Evolutionary conservation across 2,888 invertebrate genomes (phyloP), one percentile per base, ranked within the genome.

Genomic region (Noctua janthina): DNA sequence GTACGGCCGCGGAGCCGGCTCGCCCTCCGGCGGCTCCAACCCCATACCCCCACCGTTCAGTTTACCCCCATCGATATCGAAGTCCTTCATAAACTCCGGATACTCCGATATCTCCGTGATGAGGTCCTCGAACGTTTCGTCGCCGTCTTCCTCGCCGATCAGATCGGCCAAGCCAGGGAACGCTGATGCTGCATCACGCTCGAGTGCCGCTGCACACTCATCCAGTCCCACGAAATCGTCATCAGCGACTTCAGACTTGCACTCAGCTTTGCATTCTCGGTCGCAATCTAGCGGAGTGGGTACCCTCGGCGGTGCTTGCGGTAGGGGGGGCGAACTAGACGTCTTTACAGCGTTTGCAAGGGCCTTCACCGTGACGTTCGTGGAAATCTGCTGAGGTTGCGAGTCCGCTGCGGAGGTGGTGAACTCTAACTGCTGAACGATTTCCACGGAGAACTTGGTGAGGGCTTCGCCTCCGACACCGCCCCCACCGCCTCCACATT

Each of bases 381-480:
- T 99, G 92, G 98, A 98, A 89, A 99, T 99, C 95, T 99, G 99
- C 93, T 99, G 99, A 76, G 99, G 98, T 93, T 98, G 98, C 13
- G 98, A 98, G 93, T 98, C 99, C 71, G 98, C 98, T 76, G 98
- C 98, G 71, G 98, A 98, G 67, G 98, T 98, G 85, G 99, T 99
- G 94, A 99, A 99, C 94, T 99, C 99, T 77, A 99, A 96, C 94
- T 99, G 99, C 94, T 99, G 99, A 43, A 99, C 99, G 91, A 99
- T 99, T 96, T 99, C 99, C 84, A 99, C 99, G 8, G 99, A 99
- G 96, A 99, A 99, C 94, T 99, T 99, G 82, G 96, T 97, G 88
- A 97, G 96, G 43, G 96, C 97, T 90, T 97, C 97, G 88, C 97
- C 97, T 78, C 95, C 94, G 69, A 96, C 97, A 66, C 93, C 95